Evolutionary conservation across 2,113 vertebrate species (phyloP).

Genomic region (Brachypodius melanocephalos): DNA sequence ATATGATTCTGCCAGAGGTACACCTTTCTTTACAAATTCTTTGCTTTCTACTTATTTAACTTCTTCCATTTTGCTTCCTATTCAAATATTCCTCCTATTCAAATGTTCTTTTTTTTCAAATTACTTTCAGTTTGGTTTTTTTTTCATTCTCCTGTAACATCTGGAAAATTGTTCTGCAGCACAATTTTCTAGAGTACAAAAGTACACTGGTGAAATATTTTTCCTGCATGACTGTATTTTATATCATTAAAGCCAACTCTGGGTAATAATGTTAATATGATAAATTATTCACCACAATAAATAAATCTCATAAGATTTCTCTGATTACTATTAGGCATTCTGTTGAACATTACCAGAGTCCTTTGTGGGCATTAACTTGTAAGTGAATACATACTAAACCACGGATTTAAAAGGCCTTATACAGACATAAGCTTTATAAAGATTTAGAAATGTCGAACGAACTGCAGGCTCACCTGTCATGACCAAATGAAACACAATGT

Average conservation of each 20-base stretch:
- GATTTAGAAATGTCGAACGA: not conserved
- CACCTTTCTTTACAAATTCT: not conserved
- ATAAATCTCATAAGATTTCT: not conserved
- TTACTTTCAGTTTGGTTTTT: not conserved
- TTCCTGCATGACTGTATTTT: not conserved
- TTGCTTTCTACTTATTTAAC: not conserved
- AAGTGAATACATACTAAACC: not conserved
- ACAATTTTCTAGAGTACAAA: conserved; percentile 29
- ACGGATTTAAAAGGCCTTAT: not conserved
- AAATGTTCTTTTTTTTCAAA: not conserved
- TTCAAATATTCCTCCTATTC: not conserved
- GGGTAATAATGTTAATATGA: not conserved
- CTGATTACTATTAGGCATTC: not conserved
- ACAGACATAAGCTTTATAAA: not conserved
- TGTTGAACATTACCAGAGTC: not conserved
- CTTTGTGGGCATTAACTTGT: not conserved
- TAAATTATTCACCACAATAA: not conserved
- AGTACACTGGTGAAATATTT: not conserved
- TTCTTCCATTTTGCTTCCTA: not conserved
- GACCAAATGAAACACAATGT: not conserved
- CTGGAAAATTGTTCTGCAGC: conserved; percentile 14
- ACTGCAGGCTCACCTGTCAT: not conserved
- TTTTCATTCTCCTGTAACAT: not conserved
- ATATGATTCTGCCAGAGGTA: not conserved
- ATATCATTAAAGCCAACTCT: not conserved